Conservation (phyloP, 2,888 invertebrate genomes). For the Antitype chi region DNA sequence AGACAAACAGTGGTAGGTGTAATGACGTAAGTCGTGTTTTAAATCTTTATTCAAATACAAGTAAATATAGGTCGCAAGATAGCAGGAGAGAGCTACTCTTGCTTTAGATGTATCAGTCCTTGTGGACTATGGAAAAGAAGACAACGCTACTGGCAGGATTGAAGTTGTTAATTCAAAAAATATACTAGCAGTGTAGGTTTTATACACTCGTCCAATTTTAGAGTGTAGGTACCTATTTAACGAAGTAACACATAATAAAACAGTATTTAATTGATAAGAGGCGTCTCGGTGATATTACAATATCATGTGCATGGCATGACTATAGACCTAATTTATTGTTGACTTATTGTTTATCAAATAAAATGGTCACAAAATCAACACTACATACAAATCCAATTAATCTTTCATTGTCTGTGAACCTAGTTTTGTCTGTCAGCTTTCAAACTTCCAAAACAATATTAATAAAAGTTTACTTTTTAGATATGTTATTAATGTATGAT, state of each 20-base stretch:
- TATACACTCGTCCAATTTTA: background rate
- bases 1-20: no score
- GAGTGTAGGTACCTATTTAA: background rate
- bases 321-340: constrained; percentile 19
- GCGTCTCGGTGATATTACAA: constrained; percentile 14
- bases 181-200: background rate
- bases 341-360: constrained; percentile 14
- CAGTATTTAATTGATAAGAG: constrained; percentile 44
- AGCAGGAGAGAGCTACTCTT: background rate
- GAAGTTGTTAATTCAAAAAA: background rate
- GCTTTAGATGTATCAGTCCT: background rate
- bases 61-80: no score
- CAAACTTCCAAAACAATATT: background rate
- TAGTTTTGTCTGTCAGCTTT: background rate
- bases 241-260: constrained; percentile 16
- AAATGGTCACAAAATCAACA: constrained; percentile 3
- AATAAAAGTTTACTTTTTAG: background rate
- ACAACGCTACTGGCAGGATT: background rate
- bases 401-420: background rate
- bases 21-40: no score
- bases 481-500: background rate
- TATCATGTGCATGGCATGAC: background rate
- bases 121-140: background rate
- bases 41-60: no score
- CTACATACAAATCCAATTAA: background rate